Base-by-base conservation (phyloP, 2,888 invertebrate genomes). In the Mythimna pallens region DNA sequence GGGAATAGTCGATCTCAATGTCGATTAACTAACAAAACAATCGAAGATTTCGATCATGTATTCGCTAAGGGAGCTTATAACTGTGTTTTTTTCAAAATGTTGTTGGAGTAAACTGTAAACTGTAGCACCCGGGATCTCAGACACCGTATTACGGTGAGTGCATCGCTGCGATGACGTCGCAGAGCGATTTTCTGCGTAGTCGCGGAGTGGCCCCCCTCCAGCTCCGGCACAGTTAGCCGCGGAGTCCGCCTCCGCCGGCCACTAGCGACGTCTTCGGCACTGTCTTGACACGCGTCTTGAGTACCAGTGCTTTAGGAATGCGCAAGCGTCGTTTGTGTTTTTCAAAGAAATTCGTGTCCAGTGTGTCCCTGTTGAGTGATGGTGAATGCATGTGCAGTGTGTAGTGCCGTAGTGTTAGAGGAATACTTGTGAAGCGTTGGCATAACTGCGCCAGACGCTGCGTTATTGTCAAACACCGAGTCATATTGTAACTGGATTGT, bases 91-190 rank as follows among this genome's bases (percentile, higher is more conserved):
- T 25, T 25, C 43, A 43, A 7, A 14, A 66, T 47, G 17, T 57
- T 30, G 17, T 34, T 34, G 43, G 12, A 43, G 14, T 14, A 43
- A 43, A 43, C 43, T 43, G 5, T 43, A 43, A 14, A 4, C 12
- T 43, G 40, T 12, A 43, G 12, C 40, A 12, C 5, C 47, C 47
- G 17, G 25, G n/a, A 34, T 36, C 22, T 20, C 47, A 62, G 34
- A 52, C 34, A 63, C 55, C 17, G 59, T 25, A 65, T 50, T 14
- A 57, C 20, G 17, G 20, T 34, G 7, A 22, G 57, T 43, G 34
- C 59, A 58, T 55, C 59, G 58, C 25, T 43, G 10, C 12, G 10
- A 58, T 81, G 78, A 84, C 75, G 71, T 86, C 82, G 86, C 34
- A n/a, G 17, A 67, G 68, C 52, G 52, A 69, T 65, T 63, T 79